These are phyloP conservation scores for Brachystomella parvula DNA, from an alignment of 1,140 invertebrate species.

Conservation along the genomic window DNA sequence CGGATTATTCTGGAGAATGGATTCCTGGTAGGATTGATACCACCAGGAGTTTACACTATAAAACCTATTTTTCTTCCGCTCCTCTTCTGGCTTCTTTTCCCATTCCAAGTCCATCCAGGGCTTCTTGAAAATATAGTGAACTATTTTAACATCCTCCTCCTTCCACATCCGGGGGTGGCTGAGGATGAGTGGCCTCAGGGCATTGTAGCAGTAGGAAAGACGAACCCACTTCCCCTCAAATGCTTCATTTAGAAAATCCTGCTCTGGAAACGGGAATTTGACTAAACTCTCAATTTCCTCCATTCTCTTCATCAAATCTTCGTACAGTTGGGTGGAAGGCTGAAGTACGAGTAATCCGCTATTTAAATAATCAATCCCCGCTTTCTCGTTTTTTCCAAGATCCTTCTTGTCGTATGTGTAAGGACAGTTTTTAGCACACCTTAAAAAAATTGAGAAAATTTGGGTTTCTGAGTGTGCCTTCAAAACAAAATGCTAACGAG, in stretches of 20 bases:
- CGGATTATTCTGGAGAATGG: too few species aligned
- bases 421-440: not conserved
- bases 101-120: slow-evolving; percentile 3
- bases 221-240: not conserved
- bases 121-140: not conserved
- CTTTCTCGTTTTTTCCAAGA: not conserved
- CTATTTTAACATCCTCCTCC: not conserved
- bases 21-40: not conserved
- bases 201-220: slow-evolving; percentile 2
- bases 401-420: not conserved
- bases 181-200: not conserved
- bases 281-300: not conserved
- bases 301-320: not conserved
- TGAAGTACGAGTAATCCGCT: not conserved
- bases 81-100: not conserved
- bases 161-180: not conserved
- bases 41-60: not conserved
- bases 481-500: too few species aligned
- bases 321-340: not conserved
- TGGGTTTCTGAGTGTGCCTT: too few species aligned
- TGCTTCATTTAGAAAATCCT: slow-evolving; percentile 3
- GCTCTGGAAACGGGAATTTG: not conserved
- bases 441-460: too few species aligned
- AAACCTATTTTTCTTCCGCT: not conserved
- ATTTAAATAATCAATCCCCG: not conserved